Percentiles rank a stretch among this genome's conserved stretches.
phyloP scores from a whole-genome alignment of 2,888 invertebrate genomes.

The Pseudeuparius sepicola region DNA sequence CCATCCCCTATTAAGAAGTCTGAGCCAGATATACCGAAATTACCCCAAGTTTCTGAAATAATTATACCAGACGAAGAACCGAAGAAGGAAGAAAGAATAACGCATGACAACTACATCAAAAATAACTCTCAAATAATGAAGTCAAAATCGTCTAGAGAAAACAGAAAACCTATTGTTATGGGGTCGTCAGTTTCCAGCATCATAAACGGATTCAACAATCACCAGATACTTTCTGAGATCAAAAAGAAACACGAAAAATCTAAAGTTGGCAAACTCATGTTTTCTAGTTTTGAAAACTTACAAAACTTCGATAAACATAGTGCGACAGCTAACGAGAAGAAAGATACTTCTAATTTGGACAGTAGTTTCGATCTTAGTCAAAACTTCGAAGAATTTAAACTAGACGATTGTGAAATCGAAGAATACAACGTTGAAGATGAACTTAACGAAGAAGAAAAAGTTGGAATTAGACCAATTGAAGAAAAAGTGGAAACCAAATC shows the following conservation, averaged over 20 bases:
- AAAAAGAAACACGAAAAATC: constrained; percentile 34
- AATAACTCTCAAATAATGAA: constrained; percentile 38
- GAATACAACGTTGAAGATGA: constrained; percentile 33
- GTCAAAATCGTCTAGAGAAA: constrained; percentile 38
- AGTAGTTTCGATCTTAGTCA: constrained; percentile 60
- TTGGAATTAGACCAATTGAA: constrained; percentile 6
- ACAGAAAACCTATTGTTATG: constrained; percentile 49
- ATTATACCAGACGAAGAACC: constrained; percentile 60
- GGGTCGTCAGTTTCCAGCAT: constrained; percentile 51
- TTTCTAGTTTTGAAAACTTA: constrained; percentile 37
- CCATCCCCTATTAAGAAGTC: constrained; percentile 38
- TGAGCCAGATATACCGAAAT: constrained; percentile 58
- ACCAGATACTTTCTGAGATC: constrained; percentile 46
- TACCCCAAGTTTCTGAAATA: constrained; percentile 65
- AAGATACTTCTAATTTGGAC: constrained; percentile 31
- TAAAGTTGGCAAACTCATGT: constrained; percentile 29
- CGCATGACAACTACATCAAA: constrained; percentile 38
- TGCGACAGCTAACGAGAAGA: constrained; percentile 17
- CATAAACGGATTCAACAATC: constrained; percentile 39
- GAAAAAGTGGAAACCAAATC: not conserved
- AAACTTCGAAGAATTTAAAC: constrained; percentile 71
- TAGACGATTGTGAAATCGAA: constrained; percentile 60
- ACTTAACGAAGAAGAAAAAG: constrained; percentile 20
- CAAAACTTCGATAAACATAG: constrained; percentile 36
- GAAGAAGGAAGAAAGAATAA: constrained; percentile 32